These are phyloP conservation scores for Premnoplex brunnescens DNA, from an alignment of 2,797 vertebrate genomes.

Conservation along the genomic window DNA sequence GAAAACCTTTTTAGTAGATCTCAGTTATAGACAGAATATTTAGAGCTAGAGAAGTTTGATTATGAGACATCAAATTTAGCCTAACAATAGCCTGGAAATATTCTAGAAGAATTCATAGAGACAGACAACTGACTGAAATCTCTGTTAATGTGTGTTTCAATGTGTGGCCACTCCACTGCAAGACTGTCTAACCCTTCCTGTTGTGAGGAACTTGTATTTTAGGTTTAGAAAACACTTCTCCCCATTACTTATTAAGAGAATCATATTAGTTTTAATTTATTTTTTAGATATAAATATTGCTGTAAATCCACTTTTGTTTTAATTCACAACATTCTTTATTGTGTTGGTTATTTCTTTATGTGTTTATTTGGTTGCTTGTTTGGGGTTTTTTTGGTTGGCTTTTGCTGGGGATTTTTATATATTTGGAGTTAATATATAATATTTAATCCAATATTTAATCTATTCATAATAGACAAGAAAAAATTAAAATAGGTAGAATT, in stretches of 20 bases:
- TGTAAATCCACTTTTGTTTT: background rate
- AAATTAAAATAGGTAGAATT: background rate
- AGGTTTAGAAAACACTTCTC: background rate
- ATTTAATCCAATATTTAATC: background rate
- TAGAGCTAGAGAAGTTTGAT: background rate
- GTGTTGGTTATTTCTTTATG: background rate
- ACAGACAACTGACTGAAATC: background rate
- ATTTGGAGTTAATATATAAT: background rate
- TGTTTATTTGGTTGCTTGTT: background rate
- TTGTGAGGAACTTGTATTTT: background rate
- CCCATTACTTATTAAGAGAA: background rate
- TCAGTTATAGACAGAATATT: background rate
- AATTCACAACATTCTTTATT: background rate
- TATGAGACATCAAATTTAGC: background rate
- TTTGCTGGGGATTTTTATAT: too few species aligned
- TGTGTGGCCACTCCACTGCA: background rate
- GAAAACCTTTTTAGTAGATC: background rate
- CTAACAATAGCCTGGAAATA: background rate
- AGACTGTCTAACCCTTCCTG: background rate
- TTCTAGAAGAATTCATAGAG: background rate
- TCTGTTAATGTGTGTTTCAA: background rate
- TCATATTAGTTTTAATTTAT: rapidly evolving
- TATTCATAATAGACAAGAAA: background rate
- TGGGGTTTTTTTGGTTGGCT: background rate
- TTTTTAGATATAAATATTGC: background rate